Evolutionary conservation across 2,113 vertebrate species (phyloP).

Genomic region (Hipposideros armiger): DNA sequence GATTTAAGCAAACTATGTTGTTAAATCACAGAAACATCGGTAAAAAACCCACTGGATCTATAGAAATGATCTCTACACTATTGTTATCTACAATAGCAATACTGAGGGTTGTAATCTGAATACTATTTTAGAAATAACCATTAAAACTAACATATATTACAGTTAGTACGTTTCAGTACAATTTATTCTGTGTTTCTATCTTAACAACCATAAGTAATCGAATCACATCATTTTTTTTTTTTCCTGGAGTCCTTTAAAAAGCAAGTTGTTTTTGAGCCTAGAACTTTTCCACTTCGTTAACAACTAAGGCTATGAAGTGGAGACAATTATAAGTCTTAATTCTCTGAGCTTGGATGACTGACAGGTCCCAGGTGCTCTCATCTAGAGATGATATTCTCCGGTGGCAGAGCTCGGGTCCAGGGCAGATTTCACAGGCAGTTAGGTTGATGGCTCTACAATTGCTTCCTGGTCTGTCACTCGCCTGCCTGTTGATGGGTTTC

Average conservation of each 20-base stretch:
- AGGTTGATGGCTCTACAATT: slow-evolving; percentile 79
- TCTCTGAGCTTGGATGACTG: slow-evolving; percentile 71
- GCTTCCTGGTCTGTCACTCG: slow-evolving; percentile 78
- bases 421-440: slow-evolving; percentile 82
- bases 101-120: not conserved
- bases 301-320: slow-evolving; percentile 57
- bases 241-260: slow-evolving; percentile 65
- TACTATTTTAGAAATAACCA: not conserved
- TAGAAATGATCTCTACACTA: not conserved
- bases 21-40: not conserved
- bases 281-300: slow-evolving; percentile 79
- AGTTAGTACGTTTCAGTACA: slow-evolving; percentile 1
- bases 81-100: not conserved
- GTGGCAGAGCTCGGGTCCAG: slow-evolving; percentile 56
- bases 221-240: slow-evolving; percentile 60
- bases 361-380: slow-evolving; percentile 74
- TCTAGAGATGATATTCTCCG: slow-evolving; percentile 64
- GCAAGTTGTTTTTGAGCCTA: slow-evolving; percentile 71
- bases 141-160: slow-evolving; percentile 52
- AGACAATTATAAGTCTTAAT: slow-evolving; percentile 80
- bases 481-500: slow-evolving; percentile 74
- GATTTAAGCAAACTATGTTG: slow-evolving; percentile 25
- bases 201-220: slow-evolving; percentile 49
- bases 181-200: slow-evolving; percentile 59
- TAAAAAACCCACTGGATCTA: not conserved